phyloP scores from a whole-genome alignment of 2,797 vertebrate genomes.

The Lerista edwardsae region DNA sequence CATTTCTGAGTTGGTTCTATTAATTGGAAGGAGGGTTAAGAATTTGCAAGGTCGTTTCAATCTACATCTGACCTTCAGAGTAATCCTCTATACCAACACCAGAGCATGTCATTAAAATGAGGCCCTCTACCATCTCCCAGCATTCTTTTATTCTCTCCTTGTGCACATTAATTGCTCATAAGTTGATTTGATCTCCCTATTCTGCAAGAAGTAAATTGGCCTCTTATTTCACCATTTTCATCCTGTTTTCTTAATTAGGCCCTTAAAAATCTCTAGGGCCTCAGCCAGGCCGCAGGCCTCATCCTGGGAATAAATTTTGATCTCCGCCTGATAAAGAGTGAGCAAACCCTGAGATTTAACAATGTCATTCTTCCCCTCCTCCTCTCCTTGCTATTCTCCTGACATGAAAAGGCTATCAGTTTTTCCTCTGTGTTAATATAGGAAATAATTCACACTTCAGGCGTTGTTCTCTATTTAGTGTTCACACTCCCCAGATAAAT shows the following conservation, averaged over 20 bases:
- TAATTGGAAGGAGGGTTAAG: constrained; percentile 76
- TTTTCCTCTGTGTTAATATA: constrained; percentile 83
- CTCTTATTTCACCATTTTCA: constrained; percentile 83
- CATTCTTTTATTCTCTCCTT: constrained; percentile 76
- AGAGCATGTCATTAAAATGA: constrained; percentile 74
- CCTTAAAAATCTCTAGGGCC: constrained; percentile 75
- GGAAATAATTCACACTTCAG: constrained; percentile 87
- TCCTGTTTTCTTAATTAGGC: constrained; percentile 82
- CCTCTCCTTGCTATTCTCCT: constrained; percentile 67
- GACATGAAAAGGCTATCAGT: constrained; percentile 85
- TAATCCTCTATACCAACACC: constrained; percentile 77
- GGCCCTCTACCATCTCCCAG: constrained; percentile 64
- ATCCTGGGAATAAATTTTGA: constrained; percentile 77
- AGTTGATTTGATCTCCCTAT: constrained; percentile 83
- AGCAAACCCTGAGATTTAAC: constrained; percentile 72
- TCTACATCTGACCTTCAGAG: constrained; percentile 81
- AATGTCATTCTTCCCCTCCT: constrained; percentile 68
- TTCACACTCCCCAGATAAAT: constrained; percentile 81
- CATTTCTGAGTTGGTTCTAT: constrained; percentile 76
- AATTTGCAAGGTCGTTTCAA: constrained; percentile 81
- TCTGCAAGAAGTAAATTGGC: constrained; percentile 81
- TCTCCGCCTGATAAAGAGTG: constrained; percentile 76
- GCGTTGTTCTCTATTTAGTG: constrained; percentile 84
- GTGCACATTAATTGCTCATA: constrained; percentile 80
- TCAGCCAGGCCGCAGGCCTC: constrained; percentile 72